A percentile compares a stretch with the other conserved stretches of the same genome.
Conservation (phyloP, 1,140 invertebrate species). For the Batillaria attramentaria region DNA sequence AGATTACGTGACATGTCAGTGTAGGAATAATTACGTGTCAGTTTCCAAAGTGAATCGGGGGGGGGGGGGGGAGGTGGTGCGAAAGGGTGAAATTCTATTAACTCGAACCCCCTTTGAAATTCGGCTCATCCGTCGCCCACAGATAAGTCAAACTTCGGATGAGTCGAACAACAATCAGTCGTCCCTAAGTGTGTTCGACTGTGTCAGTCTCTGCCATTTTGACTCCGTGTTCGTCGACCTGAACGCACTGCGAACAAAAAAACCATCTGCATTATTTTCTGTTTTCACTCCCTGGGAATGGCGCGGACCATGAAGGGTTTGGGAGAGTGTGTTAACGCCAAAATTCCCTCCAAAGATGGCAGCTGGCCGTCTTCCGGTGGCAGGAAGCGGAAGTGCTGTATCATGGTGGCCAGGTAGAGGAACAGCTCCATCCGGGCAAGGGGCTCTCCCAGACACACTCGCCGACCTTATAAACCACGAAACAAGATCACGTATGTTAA, state of each 20-base stretch:
- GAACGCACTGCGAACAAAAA: not conserved
- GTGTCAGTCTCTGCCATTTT: not conserved
- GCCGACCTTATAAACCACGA: conserved; percentile 18
- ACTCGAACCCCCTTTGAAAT: not conserved
- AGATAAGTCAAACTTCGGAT: not conserved
- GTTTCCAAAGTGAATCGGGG: too few species aligned
- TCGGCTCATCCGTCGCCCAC: not conserved
- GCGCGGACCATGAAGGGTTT: conserved; percentile 32
- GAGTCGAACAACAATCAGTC: not conserved
- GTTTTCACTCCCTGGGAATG: conserved; percentile 19
- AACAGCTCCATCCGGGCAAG: conserved; percentile 46
- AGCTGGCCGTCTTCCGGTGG: conserved; percentile 21
- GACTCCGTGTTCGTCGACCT: not conserved
- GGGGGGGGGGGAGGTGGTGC: too few species aligned
- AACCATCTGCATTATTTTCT: too few species aligned
- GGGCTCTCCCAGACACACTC: conserved; percentile 43
- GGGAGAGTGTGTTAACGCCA: conserved; percentile 39
- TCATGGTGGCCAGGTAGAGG: conserved; percentile 39
- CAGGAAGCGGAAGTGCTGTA: conserved; percentile 72
- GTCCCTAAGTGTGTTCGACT: not conserved
- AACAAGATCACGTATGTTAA: not conserved
- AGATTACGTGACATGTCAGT: too few species aligned
- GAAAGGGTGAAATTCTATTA: too few species aligned
- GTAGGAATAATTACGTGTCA: too few species aligned
- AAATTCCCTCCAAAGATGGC: conserved; percentile 22